Base-by-base conservation (phyloP, 2,797 vertebrate genomes). In the Pitangus sulphuratus region DNA sequence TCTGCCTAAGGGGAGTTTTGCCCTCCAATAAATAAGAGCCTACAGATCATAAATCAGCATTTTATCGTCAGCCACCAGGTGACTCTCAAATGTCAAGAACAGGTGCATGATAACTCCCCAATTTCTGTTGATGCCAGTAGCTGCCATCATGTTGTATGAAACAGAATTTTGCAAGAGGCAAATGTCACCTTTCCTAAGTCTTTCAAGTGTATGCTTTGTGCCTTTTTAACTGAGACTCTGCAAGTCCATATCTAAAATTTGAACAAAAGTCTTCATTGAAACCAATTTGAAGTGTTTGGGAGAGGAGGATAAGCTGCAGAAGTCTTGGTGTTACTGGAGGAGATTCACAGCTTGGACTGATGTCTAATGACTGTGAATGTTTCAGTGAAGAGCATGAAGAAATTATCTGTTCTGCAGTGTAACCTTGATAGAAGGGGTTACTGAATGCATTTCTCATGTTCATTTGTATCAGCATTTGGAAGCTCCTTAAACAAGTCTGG, bases 31-130 rank as follows among this genome's bases (percentile, higher is more conserved):
- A 95, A 85, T 95, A 95, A 19, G 80, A 93, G 30, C 62, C 74
- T 95, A 54, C 45, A 93, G 77, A 92, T 94, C 54, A 88, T 94
- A 95, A 96, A 94, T 93, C 66, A 75, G 48, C 48, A 44, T 92
- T 97, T 96, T 96, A 95, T 92, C 31, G 8, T 91, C 80, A 83
- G 61, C 89, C n/a, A 84, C 64, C 91, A 87, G 87, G 84, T 97
- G 95, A 97, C 88, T 95, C 77, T 94, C 69, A 96, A 96, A 97
- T 97, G 95, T 95, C 95, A 96, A 69, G 84, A 87, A 92, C 86
- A 97, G 81, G 93, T 94, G 85, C 54, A 25, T 75, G 83, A 76
- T 89, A 81, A 91, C 71, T 92, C 82, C 69, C 80, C 83, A 90
- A 89, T 94, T 96, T 95, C 74, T 95, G 74, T 88, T 90, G 89